Base-by-base conservation (phyloP, 2,797 vertebrate species). In the Anguilla pacifica region DNA sequence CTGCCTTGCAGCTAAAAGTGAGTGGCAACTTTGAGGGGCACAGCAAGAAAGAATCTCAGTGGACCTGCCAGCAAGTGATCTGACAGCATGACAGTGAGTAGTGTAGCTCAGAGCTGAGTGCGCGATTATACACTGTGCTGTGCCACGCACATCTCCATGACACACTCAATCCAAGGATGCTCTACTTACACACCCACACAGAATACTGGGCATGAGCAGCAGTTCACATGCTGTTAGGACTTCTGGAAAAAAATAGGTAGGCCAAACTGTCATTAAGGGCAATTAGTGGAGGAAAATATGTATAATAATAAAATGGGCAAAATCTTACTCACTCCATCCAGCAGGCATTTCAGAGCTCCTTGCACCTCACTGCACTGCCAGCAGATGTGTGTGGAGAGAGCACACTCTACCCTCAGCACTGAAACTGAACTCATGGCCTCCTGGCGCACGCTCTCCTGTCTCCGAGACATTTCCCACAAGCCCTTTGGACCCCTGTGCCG, bases 271-370 rank as follows among this genome's bases (percentile, higher is more conserved):
- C 11, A 35, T 9, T 74, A 11, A n/a, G 67, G n/a, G 25, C 25
- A n/a, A 28, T 70, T 25, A 70, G 64, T 6, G 64, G 4, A 22
- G 59, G 64, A 70, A n/a, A 70, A 10, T 51, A 9, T 51, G 7
- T 5, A 51, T 5, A 51, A 51, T 51, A 51, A 51, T 5, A 59
- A 39, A 28, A 15, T 15, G 2, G 39, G 64, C 51, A 84, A 87
- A 91, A 81, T 85, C 59, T 88, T 87, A 93, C 93, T 92, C 85
- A 91, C 91, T 87, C 87, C 74, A 51, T 57, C 84, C 85, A 84
- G 86, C 74, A 67, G 15, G 74, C 74, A 89, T 88, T 79, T 46
- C 5, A 79, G 85, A 87, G 83, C 91, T 91, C 86, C 89, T 83
- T 85, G 88, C 67, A 57, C 57, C 88, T 82, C 85, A 11, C 49